phyloP scores from a whole-genome alignment of 2,888 invertebrate genomes.

The Ennomos erosarius region DNA sequence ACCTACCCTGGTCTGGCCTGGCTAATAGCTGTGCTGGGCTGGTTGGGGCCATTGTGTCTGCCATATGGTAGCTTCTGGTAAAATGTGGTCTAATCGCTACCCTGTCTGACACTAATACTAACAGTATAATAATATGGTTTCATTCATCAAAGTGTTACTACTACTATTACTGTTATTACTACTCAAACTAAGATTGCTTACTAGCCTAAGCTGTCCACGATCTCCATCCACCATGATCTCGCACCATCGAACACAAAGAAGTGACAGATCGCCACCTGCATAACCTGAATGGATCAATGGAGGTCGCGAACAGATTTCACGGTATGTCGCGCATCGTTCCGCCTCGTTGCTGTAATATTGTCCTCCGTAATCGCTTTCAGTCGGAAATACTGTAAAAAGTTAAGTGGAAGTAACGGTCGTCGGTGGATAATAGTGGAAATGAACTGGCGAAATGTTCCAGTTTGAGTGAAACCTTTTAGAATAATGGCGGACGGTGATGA shows the following conservation, averaged over 20 bases:
- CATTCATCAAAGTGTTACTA: no score
- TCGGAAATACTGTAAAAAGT: conserved; percentile 33
- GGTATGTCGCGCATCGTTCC: conserved; percentile 53
- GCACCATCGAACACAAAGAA: conserved; percentile 24
- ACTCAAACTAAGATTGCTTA: background rate
- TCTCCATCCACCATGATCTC: conserved; percentile 2
- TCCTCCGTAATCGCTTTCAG: conserved; percentile 37
- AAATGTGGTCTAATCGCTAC: no score
- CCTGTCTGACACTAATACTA: no score
- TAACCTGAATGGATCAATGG: conserved; percentile 36
- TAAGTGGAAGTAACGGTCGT: conserved; percentile 36
- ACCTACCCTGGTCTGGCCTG: no score
- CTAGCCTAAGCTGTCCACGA: background rate
- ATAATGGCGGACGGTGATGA: background rate
- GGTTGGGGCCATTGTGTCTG: no score
- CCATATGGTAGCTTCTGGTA: no score
- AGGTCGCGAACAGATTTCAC: conserved; percentile 53
- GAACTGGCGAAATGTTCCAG: conserved; percentile 32
- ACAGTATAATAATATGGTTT: no score
- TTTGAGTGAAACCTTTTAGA: conserved; percentile 13
- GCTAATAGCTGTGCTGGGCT: no score
- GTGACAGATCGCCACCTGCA: conserved; percentile 39
- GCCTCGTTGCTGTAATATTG: conserved; percentile 52
- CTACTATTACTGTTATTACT: no score
- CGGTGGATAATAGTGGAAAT: conserved; percentile 32